Evolutionary conservation across 2,113 vertebrate species (phyloP), one percentile per base, ranked within the genome.

Genomic region (Gopherus evgoodei): DNA sequence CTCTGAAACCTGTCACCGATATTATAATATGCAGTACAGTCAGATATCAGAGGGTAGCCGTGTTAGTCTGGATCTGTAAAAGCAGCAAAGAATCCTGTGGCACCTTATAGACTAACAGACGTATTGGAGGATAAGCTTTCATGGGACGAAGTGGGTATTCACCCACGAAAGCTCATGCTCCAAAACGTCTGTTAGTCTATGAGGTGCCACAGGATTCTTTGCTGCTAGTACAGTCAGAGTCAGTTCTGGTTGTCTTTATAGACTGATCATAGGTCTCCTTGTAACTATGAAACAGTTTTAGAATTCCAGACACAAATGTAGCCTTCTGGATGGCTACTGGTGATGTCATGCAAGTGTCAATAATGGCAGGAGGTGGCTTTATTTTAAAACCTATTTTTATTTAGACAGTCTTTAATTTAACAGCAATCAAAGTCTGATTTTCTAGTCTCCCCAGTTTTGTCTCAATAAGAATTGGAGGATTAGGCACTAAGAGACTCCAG

Each of bases 401-500:
- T 79, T 82, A 93, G 75, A 84, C 21, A 11, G 13, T 90, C 86
- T 42, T 87, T 89, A 89, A 87, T 0, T 3, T 50, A 92, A 65
- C 31, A 78, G 1, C 31, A 87, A 8, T 42, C 50, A 62, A 13
- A 56, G 86, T 94, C 86, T 94, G 91, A 62, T 94, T 93, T 93
- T 96, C 86, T 69, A 84, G 8, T 62, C 76, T 86, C 42, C 27
- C 19, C 65, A 92, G 35, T 72, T 94, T 89, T 96, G 56, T 75
- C 91, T 87, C 53, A 53, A 56, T 78, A 82, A 83, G 90, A 16
- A 49, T 47, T 72, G 56, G 65, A 50, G 79, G 53, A 93, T 84
- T 94, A 97, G 86, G 86, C 94, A 97, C 85, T 95, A 91, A 96
- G 94, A 92, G 95, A 96, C 93, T 95, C 53, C 86, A 90, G 93